Evolutionary conservation across 1,140 invertebrate species (phyloP).

Genomic region (Polyergus mexicanus): DNA sequence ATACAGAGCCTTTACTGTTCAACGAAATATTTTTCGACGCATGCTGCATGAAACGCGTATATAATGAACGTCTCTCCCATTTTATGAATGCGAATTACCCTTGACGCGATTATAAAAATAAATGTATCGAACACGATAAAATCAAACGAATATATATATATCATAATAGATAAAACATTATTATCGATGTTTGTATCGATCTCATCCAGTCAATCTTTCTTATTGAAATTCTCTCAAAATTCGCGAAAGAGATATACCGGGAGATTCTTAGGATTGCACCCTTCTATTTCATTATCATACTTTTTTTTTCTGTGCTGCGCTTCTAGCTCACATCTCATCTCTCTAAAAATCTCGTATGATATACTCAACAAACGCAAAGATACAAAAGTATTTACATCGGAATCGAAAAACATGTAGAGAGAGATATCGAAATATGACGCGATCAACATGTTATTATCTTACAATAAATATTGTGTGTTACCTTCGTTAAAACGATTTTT

Average conservation of each 20-base stretch:
- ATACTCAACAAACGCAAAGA: slow-evolving; percentile 69
- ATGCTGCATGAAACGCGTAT: not conserved
- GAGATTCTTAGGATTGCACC: slow-evolving; percentile 45
- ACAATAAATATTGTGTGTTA: slow-evolving; percentile 71
- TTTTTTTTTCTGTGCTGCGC: slow-evolving; percentile 68
- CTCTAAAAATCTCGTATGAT: slow-evolving; percentile 49
- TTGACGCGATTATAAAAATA: slow-evolving; percentile 11
- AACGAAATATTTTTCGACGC: slow-evolving; percentile 7
- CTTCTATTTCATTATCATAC: slow-evolving; percentile 43
- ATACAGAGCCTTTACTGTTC: not conserved
- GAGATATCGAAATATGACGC: slow-evolving; percentile 68
- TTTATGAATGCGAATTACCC: not conserved
- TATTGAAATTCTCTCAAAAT: slow-evolving; percentile 14
- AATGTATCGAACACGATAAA: slow-evolving; percentile 27
- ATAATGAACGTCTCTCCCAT: slow-evolving; percentile 12
- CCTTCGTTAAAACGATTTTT: slow-evolving; percentile 68
- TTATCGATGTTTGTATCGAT: not conserved
- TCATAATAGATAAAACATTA: not conserved
- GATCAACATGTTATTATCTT: slow-evolving; percentile 63
- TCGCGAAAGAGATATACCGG: slow-evolving; percentile 29
- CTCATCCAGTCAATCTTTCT: slow-evolving; percentile 30
- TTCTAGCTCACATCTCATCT: slow-evolving; percentile 64
- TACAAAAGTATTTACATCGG: slow-evolving; percentile 69
- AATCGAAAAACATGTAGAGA: slow-evolving; percentile 58
- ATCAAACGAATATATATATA: slow-evolving; percentile 18